A percentile compares a stretch with the other conserved stretches of the same genome.
Conservation (phyloP, 2,888 invertebrate genomes). For the Ochropacha duplaris region DNA sequence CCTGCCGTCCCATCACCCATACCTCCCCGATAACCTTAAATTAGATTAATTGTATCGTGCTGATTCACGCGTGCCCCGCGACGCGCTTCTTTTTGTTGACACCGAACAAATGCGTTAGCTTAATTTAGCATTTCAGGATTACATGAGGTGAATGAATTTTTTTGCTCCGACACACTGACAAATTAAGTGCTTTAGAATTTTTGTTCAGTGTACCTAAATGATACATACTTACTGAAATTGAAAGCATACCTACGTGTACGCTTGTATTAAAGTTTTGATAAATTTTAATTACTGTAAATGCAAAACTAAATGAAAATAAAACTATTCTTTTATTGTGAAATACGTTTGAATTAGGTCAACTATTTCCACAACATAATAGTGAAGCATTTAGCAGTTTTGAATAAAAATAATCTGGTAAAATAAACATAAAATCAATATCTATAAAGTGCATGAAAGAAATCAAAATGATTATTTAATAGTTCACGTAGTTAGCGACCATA, state of each 20-base stretch:
- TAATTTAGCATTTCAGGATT: constrained; percentile 62
- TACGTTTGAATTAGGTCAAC: not conserved
- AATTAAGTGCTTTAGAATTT: not conserved
- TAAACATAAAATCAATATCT: not conserved
- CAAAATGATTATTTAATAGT: not conserved
- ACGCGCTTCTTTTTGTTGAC: constrained; percentile 69
- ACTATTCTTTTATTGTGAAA: too few species aligned
- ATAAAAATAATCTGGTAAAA: not conserved
- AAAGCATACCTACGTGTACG: not conserved
- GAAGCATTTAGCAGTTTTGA: not conserved
- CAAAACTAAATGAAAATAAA: too few species aligned
- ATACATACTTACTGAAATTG: too few species aligned
- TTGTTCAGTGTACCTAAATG: too few species aligned
- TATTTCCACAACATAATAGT: not conserved
- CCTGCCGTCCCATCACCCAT: constrained; percentile 40
- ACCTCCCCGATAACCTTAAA: constrained; percentile 79
- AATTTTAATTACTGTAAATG: too few species aligned
- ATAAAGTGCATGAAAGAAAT: not conserved
- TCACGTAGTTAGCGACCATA: not conserved
- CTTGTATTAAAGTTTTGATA: not conserved
- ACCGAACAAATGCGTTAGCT: constrained; percentile 69
- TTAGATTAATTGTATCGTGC: constrained; percentile 81
- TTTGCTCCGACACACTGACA: constrained; percentile 24
- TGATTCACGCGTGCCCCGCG: constrained; percentile 73
- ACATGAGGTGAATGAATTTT: constrained; percentile 60